Evolutionary conservation across 2,797 vertebrate genomes (phyloP).

Genomic region (Pyrocephalus nanus): DNA sequence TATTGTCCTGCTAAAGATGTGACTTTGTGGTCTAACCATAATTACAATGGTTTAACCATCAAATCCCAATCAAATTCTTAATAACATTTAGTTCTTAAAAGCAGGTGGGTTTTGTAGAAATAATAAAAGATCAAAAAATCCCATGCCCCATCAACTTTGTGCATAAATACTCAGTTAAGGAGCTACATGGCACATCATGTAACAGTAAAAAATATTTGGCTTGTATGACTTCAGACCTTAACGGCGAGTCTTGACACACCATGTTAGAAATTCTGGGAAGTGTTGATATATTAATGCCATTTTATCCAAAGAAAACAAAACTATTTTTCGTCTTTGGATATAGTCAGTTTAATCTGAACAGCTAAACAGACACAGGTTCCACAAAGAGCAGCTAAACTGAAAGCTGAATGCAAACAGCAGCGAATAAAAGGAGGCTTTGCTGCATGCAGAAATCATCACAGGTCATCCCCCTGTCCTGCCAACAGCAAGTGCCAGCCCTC

Average conservation of each 20-base stretch:
- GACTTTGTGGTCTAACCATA: not conserved
- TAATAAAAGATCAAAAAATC: not conserved
- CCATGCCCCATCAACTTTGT: not conserved
- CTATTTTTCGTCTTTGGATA: not conserved
- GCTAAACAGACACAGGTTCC: fast-evolving
- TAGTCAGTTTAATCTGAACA: not conserved
- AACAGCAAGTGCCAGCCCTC: not conserved
- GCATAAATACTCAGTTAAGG: not conserved
- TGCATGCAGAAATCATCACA: fast-evolving
- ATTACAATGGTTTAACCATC: not conserved
- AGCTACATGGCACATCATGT: not conserved
- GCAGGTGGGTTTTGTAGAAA: not conserved
- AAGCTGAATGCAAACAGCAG: not conserved
- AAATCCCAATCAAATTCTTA: not conserved
- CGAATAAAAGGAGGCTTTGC: not conserved
- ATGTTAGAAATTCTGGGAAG: not conserved
- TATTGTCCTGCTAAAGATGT: not conserved
- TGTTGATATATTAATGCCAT: not conserved
- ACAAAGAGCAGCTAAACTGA: not conserved
- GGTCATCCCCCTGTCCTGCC: not conserved
- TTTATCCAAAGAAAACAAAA: not conserved
- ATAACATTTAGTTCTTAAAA: not conserved
- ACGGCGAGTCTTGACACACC: not conserved
- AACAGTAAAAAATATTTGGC: not conserved
- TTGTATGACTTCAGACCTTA: not conserved